Evolutionary conservation across 2,797 vertebrate species (phyloP), one percentile per base, ranked within the genome.

Genomic region (Myotis pilosus): DNA sequence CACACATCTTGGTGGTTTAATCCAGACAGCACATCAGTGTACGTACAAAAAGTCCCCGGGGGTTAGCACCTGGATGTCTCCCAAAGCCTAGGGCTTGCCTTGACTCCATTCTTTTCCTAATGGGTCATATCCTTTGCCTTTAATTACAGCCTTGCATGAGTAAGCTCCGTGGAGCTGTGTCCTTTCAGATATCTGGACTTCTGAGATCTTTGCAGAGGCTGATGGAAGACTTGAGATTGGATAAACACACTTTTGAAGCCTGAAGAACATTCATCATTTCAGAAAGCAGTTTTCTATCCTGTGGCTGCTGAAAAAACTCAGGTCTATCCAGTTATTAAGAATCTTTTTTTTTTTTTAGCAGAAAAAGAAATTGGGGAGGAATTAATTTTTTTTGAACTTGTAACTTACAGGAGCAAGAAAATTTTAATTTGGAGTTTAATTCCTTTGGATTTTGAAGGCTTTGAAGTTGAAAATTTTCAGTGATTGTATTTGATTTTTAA

Each of bases 361-460:
- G 47, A 16, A 44, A 88, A 64, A 84, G 8, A 79, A 74, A 62
- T 30, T 22, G 28, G 19, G 41, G 22, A 83, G 55, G 38, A 62
- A 64, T 82, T 81, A 47, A 47, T 79, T 69, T 68, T 17, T 20
- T 94, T 84, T 71, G 38, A 85, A 69, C 2, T 64, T 92, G 64
- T 55, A 82, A 53, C 20, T 53, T 75, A 55, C 0, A 57, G 64
- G 38, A 6, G 4, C 6, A 83, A 86, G 28, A 60, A 3, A 17
- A 38, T 78, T 91, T 60, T 80, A 78, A 38, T 76, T 92, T 76
- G 8, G n/a, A 55, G 62, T 64, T 85, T 62, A 74, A 90, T 83
- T 62, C 19, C 4, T 96, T 90, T 79, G 44, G 23, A 41, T 53
- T 66, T 80, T 82, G 41, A 93, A 72, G n/a, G 90, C 22, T 92